Conservation (phyloP, 1,140 invertebrate genomes). For the Pararge aegeria region DNA sequence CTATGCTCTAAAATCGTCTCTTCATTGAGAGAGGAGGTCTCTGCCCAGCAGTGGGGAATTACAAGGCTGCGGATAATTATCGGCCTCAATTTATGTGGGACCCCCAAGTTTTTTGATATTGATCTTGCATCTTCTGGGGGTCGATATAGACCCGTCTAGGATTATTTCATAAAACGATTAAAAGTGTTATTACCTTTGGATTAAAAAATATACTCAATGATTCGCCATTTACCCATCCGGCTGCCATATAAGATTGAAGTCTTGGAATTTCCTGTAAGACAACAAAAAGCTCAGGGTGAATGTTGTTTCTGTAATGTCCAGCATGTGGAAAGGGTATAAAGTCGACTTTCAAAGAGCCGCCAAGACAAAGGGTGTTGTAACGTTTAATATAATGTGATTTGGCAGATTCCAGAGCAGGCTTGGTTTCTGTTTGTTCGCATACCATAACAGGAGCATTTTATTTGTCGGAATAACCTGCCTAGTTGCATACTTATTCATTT, state of each 20-base stretch:
- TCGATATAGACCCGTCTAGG: no score
- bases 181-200: conserved; percentile 5
- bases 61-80: no score
- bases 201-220: conserved; percentile 8
- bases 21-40: no score
- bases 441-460: conserved; percentile 43
- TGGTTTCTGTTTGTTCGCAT: conserved; percentile 40
- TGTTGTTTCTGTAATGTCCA: conserved; percentile 23
- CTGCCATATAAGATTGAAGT: conserved; percentile 24
- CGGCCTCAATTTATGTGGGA: no score
- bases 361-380: conserved; percentile 36
- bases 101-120: no score
- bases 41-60: no score
- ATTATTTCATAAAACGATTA: no score
- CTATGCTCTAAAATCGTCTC: no score
- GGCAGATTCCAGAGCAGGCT: conserved; percentile 45
- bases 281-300: conserved; percentile 43
- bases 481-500: background rate
- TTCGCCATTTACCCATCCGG: conserved; percentile 15
- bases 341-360: conserved; percentile 29
- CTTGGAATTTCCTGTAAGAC: conserved; percentile 53
- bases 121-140: no score
- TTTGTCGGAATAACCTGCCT: conserved; percentile 25
- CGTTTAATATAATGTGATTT: conserved; percentile 40
- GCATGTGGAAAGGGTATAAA: conserved; percentile 16